These are phyloP conservation scores for Nineta flava DNA, from an alignment of 2,888 invertebrate species.

Conservation along the genomic window DNA sequence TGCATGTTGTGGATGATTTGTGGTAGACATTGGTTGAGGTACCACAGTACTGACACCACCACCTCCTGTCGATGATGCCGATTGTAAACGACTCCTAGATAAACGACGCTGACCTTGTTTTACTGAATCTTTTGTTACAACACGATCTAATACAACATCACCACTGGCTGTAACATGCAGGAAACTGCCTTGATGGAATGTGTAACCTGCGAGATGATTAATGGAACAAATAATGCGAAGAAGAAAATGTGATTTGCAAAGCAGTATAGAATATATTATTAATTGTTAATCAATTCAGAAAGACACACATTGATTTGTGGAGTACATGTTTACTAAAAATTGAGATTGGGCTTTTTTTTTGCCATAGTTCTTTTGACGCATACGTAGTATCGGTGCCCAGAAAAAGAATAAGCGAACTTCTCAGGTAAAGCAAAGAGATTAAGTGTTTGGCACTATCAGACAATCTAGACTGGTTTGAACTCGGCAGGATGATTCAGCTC, in stretches of 20 bases:
- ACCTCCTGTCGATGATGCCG: slow-evolving; percentile 13
- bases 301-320: neutral
- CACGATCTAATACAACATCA: slow-evolving; percentile 43
- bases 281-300: neutral
- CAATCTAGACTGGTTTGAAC: no score
- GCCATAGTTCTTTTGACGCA: no score
- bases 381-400: no score
- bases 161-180: slow-evolving; percentile 45
- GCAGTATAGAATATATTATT: neutral
- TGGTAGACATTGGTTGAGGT: slow-evolving; percentile 13
- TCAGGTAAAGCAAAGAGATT: no score
- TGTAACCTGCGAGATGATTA: slow-evolving; percentile 32
- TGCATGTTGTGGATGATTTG: neutral
- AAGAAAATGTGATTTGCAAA: neutral
- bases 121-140: slow-evolving; percentile 23
- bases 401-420: no score
- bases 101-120: slow-evolving; percentile 29
- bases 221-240: slow-evolving; percentile 7
- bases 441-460: no score
- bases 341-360: no score
- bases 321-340: neutral
- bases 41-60: neutral
- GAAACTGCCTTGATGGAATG: slow-evolving; percentile 54
- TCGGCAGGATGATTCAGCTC: no score
- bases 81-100: slow-evolving; percentile 25